Conservation (phyloP, 2,888 invertebrate genomes). For the Rugalucina vietnamica region DNA sequence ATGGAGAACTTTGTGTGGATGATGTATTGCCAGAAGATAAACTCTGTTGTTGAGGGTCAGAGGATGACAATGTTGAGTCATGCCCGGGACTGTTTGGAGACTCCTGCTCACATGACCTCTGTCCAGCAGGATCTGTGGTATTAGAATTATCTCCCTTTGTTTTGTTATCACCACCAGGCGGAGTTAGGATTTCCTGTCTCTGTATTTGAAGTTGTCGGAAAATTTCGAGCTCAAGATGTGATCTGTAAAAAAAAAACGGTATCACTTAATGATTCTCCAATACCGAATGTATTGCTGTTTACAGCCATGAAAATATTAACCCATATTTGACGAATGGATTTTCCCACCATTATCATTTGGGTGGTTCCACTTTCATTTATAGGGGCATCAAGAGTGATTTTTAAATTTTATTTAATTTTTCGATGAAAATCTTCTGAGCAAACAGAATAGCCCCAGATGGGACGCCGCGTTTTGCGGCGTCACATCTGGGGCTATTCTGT, state of each 20-base stretch:
- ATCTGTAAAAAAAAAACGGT: slow-evolving; percentile 64
- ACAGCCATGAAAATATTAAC: too few relatives aligned
- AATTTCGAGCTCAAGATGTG: slow-evolving; percentile 81
- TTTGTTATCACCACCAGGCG: slow-evolving; percentile 10
- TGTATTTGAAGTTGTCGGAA: slow-evolving; percentile 82
- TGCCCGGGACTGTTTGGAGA: slow-evolving; percentile 48
- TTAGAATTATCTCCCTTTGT: slow-evolving; percentile 32
- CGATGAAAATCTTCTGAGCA: too few relatives aligned
- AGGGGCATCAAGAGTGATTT: too few relatives aligned
- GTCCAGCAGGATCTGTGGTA: not conserved
- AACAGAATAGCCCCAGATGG: too few relatives aligned
- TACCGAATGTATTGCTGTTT: too few relatives aligned
- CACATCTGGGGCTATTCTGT: too few relatives aligned
- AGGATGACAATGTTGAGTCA: slow-evolving; percentile 39
- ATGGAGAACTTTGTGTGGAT: not conserved
- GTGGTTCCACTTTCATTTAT: too few relatives aligned
- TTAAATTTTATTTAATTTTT: too few relatives aligned
- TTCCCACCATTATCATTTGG: too few relatives aligned
- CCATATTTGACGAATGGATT: too few relatives aligned
- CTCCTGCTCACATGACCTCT: not conserved
- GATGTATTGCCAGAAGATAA: slow-evolving; percentile 21
- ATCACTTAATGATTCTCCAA: too few relatives aligned
- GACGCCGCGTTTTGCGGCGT: too few relatives aligned
- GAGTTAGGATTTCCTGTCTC: slow-evolving; percentile 66
- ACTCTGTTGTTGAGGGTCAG: slow-evolving; percentile 51